Percentiles rank a stretch among this genome's conserved stretches.
These are phyloP conservation scores for Leptocoma aspasia DNA, from an alignment of 2,113 vertebrate species.

Conservation along the genomic window DNA sequence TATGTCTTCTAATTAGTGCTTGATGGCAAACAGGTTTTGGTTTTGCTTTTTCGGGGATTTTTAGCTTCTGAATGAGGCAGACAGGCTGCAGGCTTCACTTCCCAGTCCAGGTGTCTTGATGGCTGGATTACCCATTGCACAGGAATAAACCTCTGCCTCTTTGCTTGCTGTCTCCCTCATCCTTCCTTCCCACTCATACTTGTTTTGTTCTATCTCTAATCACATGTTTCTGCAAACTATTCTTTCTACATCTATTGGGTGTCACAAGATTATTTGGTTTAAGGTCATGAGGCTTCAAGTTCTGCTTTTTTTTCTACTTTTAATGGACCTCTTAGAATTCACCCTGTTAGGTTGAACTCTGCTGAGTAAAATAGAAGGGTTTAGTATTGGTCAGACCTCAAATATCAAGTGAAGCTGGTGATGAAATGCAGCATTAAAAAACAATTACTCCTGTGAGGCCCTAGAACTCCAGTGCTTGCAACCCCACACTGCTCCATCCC, in stretches of 20 bases:
- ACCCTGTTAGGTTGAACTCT: neutral
- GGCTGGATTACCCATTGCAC: neutral
- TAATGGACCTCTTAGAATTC: neutral
- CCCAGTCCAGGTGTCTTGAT: neutral
- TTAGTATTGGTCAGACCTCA: neutral
- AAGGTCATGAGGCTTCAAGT: conserved; percentile 8
- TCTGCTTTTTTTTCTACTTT: neutral
- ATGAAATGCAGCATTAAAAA: neutral
- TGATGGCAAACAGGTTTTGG: neutral
- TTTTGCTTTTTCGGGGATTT: neutral
- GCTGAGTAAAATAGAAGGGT: neutral
- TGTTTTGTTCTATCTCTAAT: neutral
- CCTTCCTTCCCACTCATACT: neutral
- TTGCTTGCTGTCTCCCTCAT: neutral
- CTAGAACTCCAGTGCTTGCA: neutral
- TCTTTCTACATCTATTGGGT: neutral
- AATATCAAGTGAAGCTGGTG: neutral
- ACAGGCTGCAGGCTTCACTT: neutral
- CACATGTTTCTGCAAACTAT: neutral
- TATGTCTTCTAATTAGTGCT: neutral
- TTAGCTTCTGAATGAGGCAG: neutral
- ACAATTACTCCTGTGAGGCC: neutral
- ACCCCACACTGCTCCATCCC: neutral
- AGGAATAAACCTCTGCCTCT: neutral
- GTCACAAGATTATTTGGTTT: conserved; percentile 35